These are phyloP conservation scores for Dysmachus trigonus DNA, from an alignment of 2,888 invertebrate genomes.

Conservation along the genomic window DNA sequence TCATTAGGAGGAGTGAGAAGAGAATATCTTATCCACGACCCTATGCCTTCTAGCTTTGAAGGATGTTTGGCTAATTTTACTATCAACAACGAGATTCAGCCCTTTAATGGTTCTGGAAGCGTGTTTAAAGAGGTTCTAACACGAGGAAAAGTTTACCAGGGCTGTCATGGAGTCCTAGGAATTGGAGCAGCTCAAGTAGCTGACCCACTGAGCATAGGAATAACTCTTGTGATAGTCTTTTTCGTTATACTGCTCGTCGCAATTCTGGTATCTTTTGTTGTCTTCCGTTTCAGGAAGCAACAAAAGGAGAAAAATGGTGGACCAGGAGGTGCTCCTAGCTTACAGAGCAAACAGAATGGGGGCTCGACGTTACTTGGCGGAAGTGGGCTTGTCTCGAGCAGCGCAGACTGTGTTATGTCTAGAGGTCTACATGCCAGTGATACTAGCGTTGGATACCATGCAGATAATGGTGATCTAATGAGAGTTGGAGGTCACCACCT, in stretches of 20 bases:
- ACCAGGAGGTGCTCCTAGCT: constrained; percentile 72
- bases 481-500: constrained; percentile 80
- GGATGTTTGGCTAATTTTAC: constrained; percentile 92
- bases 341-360: constrained; percentile 82
- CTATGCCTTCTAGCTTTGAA: constrained; percentile 74
- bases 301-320: constrained; percentile 84
- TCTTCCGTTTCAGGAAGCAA: constrained; percentile 87
- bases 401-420: constrained; percentile 75
- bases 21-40: constrained; percentile 68
- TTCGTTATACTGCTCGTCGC: constrained; percentile 90
- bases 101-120: constrained; percentile 87
- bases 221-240: constrained; percentile 92
- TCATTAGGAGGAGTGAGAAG: constrained; percentile 80
- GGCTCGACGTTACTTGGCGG: constrained; percentile 75
- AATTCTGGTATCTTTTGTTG: constrained; percentile 90
- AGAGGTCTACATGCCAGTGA: constrained; percentile 77
- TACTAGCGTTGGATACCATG: constrained; percentile 74
- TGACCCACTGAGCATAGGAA: constrained; percentile 90
- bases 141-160: constrained; percentile 77
- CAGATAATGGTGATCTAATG: constrained; percentile 78
- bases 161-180: constrained; percentile 80
- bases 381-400: constrained; percentile 73
- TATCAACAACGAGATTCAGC: constrained; percentile 88
- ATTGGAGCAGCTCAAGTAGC: constrained; percentile 81
- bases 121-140: constrained; percentile 76